Conservation (phyloP, 1,140 invertebrate genomes). For the Sycophila sp. region DNA sequence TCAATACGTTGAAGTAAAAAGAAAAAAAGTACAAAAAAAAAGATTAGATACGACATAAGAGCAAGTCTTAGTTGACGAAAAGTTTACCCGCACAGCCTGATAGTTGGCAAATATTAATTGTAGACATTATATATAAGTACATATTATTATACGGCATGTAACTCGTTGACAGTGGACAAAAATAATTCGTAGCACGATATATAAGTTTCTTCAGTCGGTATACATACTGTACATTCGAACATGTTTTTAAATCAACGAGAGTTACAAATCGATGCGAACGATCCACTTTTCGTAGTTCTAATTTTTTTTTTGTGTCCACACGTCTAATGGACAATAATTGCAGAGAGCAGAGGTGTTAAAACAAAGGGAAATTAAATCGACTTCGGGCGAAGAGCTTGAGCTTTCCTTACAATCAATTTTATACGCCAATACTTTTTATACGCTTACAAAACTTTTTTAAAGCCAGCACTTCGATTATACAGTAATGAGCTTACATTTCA, state of each 20-base stretch:
- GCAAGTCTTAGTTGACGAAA: not conserved
- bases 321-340: not conserved
- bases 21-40: too few species aligned
- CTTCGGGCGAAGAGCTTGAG: not conserved
- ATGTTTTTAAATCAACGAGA: not conserved
- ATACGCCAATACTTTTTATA: not conserved
- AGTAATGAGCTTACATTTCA: not conserved
- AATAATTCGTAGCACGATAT: not conserved
- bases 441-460: slow-evolving; percentile 3
- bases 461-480: not conserved
- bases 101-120: not conserved
- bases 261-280: slow-evolving; percentile 15
- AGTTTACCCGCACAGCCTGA: not conserved
- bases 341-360: not conserved
- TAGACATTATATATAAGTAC: not conserved
- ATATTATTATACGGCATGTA: slow-evolving; percentile 9
- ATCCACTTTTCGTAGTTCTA: slow-evolving; percentile 18
- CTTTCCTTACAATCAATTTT: not conserved
- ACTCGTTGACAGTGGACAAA: not conserved
- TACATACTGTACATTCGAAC: slow-evolving; percentile 4
- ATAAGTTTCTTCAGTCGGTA: not conserved
- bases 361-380: not conserved
- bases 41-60: too few species aligned
- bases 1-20: too few species aligned
- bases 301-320: not conserved